Evolutionary conservation across 2,888 invertebrate species (phyloP), one percentile per base, ranked within the genome.

Genomic region (Phalera bucephala): DNA sequence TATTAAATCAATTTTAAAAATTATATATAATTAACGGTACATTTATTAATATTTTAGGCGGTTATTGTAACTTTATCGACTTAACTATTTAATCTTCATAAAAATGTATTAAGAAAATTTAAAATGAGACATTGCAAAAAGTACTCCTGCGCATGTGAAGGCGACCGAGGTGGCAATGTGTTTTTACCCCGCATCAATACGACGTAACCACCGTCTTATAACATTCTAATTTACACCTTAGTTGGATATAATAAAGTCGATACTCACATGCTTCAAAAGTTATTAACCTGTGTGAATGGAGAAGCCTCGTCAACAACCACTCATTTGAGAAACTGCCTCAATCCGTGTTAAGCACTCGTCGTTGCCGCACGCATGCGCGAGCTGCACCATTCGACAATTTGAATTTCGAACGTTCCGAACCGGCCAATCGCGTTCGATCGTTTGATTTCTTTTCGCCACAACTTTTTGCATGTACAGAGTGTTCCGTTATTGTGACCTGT

Each of bases 121-220:
- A 64, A 78, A 77, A 72, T 58, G 51, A 72, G 63, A 62, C 61
- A 56, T 69, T 66, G 80, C 80, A 84, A 84, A 86, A 87, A 84
- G 49, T 68, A 80, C 80, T 82, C 81, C 64, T 73, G 83, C 80
- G 79, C 82, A 84, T 82, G 72, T 80, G 83, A 86, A 85, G 86
- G 86, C 80, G 68, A 86, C 66, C 76, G 73, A 86, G 81, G 83
- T 85, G 80, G 73, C 76, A 80, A 67, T 71, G 57, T 49, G 33
- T 62, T 47, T 26, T 46, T 26, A 30, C 19, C 13, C 23, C 36
- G 8, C 9, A 13, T 20, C 11, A 53, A 65, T 77, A 71, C 19
- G 60, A 17, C 53, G 4, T 60, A 76, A 63, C 25, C 20, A 40
- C 48, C 47, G 40, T 36, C 20, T 20, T 14, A 0, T 2, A 13